Base-by-base conservation (phyloP, 2,888 invertebrate genomes). In the Pachydiplax longipennis region DNA sequence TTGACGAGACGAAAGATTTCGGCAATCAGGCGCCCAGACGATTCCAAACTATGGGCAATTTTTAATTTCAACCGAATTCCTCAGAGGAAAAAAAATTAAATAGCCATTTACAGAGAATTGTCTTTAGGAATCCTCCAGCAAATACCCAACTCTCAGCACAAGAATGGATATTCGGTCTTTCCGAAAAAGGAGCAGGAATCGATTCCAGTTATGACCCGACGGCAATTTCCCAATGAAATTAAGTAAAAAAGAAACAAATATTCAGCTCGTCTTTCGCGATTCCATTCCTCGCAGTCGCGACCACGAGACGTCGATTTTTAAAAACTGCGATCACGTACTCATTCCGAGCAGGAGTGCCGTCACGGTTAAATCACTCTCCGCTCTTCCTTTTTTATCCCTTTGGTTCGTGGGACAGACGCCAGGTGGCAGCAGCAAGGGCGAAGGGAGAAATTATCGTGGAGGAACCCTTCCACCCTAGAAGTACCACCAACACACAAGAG, bases 361-460 rank as follows among this genome's bases (percentile, higher is more conserved):
- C 58, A 83, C 58, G 83, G 53, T 83, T 58, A 83, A 58, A 35
- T 83, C 53, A 83, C 53, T 35, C n/a, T 53, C 31, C 58, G 8
- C 35, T 35, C 58, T 35, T 31, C 22, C 58, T 48, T n/a, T 48
- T 44, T 48, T 25, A 22, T 25, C 12, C 82, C 13, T 8, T 37
- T 58, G 37, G 22, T 37, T 61, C 61, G 37, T 61, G 65, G 61
- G 35, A n/a, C 87, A 87, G 65, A 87, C 22, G 87, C 87, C 87
- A 87, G 87, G 87, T 87, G 87, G 87, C 73, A 73, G 53, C 82
- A 83, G 65, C 87, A 87, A 87, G 65, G 61, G 65, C 87, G 87
- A 58, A 65, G n/a, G 37, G 87, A 87, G 61, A 61, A 53, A 87
- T 61, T 61, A 58, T 61, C 40, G 83, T n/a, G n/a, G 82, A 44